Conservation (phyloP, 2,888 invertebrate genomes). For the Hesperia comma region DNA sequence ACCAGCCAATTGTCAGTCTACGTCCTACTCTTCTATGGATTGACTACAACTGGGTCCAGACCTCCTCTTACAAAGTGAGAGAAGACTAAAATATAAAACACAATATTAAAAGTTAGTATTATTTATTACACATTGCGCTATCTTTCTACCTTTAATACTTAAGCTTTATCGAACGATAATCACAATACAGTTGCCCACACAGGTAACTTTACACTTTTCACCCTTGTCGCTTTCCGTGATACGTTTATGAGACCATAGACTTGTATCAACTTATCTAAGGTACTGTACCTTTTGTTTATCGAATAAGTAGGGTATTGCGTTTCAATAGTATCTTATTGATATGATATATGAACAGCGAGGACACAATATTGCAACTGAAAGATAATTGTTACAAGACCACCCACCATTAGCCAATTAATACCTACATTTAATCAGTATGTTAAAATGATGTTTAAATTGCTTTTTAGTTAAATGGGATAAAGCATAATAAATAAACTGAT, state of each 20-base stretch:
- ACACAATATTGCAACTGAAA: slow-evolving; percentile 10
- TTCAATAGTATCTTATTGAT: slow-evolving; percentile 23
- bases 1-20: too few relatives aligned
- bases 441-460: too few relatives aligned
- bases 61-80: too few relatives aligned
- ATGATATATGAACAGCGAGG: slow-evolving; percentile 2
- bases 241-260: slow-evolving; percentile 39
- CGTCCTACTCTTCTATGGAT: too few relatives aligned
- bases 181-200: background rate
- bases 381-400: slow-evolving; percentile 15
- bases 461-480: too few relatives aligned
- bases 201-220: slow-evolving; percentile 1
- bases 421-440: background rate
- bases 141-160: background rate
- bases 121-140: background rate
- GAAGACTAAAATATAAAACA: too few relatives aligned
- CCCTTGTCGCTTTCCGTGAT: background rate
- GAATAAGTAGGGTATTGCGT: slow-evolving; percentile 29
- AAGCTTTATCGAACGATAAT: slow-evolving; percentile 12
- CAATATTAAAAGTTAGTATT: too few relatives aligned
- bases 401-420: background rate
- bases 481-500: too few relatives aligned
- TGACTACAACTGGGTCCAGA: too few relatives aligned
- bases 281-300: slow-evolving; percentile 21
- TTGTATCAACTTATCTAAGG: slow-evolving; percentile 35